phyloP scores from a whole-genome alignment of 2,888 invertebrate species.

The Dyspetes luteomarginatus region DNA sequence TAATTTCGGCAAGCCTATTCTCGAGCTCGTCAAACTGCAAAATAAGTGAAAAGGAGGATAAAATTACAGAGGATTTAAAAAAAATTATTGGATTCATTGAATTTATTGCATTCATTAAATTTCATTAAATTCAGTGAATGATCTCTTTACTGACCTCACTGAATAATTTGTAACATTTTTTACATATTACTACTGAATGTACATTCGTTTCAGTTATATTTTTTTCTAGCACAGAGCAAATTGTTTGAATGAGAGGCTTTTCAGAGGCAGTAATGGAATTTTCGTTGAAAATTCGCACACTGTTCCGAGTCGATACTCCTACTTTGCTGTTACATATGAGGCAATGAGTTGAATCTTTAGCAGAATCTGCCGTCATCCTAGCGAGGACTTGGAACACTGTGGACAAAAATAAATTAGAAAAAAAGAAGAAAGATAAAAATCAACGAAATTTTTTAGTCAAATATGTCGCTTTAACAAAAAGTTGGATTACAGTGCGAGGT shows the following conservation, averaged over 20 bases:
- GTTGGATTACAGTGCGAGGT: background rate
- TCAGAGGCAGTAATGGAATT: slow-evolving; percentile 76
- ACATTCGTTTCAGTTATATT: slow-evolving; percentile 84
- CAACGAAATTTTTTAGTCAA: slow-evolving; percentile 4
- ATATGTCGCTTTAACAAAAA: background rate
- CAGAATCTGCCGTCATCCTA: slow-evolving; percentile 79
- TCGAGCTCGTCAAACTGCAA: slow-evolving; percentile 85
- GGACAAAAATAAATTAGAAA: slow-evolving; percentile 48
- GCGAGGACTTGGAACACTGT: slow-evolving; percentile 14
- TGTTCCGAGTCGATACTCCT: slow-evolving; percentile 85
- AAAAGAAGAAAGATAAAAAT: background rate
- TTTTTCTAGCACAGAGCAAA: slow-evolving; percentile 84
- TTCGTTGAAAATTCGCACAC: slow-evolving; percentile 85
- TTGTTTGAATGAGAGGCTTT: slow-evolving; percentile 81
- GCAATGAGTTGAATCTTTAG: slow-evolving; percentile 83
- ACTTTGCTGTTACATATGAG: slow-evolving; percentile 87
- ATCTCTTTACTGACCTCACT: slow-evolving; percentile 84
- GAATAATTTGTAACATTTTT: slow-evolving; percentile 87
- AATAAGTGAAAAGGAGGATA: slow-evolving; percentile 19
- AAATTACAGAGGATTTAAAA: no score
- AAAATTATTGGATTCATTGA: no score
- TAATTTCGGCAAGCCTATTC: slow-evolving; percentile 84
- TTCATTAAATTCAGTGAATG: no score
- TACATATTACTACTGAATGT: slow-evolving; percentile 87
- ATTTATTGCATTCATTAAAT: no score